These are phyloP conservation scores for Pteronura brasiliensis DNA, from an alignment of 2,113 vertebrate species.

Conservation along the genomic window DNA sequence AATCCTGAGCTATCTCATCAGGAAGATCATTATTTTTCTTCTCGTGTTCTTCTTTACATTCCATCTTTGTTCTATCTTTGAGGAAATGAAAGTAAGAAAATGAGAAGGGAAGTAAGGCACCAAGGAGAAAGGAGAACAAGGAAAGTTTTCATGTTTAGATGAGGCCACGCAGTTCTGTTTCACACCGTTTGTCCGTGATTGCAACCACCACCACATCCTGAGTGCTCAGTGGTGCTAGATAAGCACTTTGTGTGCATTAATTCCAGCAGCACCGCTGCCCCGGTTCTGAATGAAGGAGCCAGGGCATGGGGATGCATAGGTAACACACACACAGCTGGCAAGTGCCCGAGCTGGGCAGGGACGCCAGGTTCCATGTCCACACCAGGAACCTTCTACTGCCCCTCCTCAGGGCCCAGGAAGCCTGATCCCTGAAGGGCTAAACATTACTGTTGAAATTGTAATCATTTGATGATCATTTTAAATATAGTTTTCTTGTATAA, in stretches of 20 bases:
- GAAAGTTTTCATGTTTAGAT: neutral
- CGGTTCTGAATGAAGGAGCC: neutral
- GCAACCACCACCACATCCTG: neutral
- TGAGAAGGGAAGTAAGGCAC: neutral
- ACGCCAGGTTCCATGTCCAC: accelerated
- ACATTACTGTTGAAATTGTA: neutral
- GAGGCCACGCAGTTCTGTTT: neutral
- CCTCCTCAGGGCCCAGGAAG: accelerated
- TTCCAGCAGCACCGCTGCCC: neutral
- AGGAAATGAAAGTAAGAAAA: neutral
- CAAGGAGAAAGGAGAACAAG: neutral
- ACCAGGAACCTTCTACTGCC: too few relatives aligned
- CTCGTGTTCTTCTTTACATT: neutral
- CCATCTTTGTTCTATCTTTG: neutral
- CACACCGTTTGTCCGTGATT: neutral
- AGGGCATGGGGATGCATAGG: neutral
- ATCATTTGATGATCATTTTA: neutral
- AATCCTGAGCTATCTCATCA: neutral
- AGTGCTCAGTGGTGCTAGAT: neutral
- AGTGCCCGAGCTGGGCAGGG: neutral
- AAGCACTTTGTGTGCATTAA: neutral
- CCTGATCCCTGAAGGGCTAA: neutral
- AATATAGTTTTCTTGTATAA: neutral
- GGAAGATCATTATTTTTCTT: neutral
- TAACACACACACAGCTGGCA: too few relatives aligned